Evolutionary conservation across 1,140 invertebrate species (phyloP), one percentile per base, ranked within the genome.

Genomic region (Drosophila kanapiae): DNA sequence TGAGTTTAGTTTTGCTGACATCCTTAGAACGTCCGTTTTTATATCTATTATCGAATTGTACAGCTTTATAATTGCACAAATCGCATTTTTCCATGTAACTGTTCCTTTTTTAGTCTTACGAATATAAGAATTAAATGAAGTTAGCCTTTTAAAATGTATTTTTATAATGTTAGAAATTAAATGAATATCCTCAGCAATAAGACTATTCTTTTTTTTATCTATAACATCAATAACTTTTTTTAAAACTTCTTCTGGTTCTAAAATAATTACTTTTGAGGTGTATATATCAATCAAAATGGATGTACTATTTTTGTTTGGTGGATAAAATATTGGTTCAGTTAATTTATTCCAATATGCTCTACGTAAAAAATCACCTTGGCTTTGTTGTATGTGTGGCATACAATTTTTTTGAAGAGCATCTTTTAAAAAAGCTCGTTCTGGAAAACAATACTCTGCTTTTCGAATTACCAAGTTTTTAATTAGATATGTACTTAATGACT

Each of bases 161-260:
- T 64, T 47, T 23, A 88, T 43, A 38, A 94, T 94, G 64, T 94
- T 93, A 4, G 94, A 93, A 56, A 94, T 82, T 62, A 94, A 94
- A 75, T 94, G 93, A 68, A 94, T 92, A 88, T 94, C 94, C 9
- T 93, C 93, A 29, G 94, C 93, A 37, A 94, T 93, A 23, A 94
- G 78, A 43, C 92, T 23, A 9, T 68, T 59, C 6, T 64, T 38
- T 57, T 69, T 57, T 11, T 74, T 18, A 45, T 70, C 35, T 81
- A 82, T 86, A 49, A 61, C 93, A 40, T 33, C 23, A 31, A 59
- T 84, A 7, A 84, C 27, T 40, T 67, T 27, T 29, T 40, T 65
- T 13, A 91, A 38, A 18, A 60, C 57, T 33, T 51, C 60, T 47
- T 68, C 76, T 11, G 90, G 85, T 0, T 48, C 13, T 10, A 29